Conservation (phyloP, 35 echinoderm and acorn worm genomes). For the Antedon bifida region DNA sequence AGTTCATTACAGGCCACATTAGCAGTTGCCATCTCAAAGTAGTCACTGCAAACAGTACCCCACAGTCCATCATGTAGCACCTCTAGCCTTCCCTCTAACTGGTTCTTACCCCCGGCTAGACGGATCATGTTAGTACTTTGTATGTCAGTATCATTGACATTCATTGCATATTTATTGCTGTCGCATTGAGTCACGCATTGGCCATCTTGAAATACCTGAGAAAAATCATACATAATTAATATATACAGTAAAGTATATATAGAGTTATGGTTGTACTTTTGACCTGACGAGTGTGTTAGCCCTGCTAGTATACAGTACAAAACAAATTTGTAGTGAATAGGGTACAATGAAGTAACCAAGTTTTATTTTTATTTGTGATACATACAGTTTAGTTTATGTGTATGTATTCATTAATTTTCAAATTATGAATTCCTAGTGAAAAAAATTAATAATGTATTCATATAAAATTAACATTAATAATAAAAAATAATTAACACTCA, state of each 20-base stretch:
- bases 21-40: slow-evolving; percentile 18
- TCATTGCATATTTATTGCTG: background rate
- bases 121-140: slow-evolving; percentile 10
- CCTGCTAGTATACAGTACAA: too few species aligned
- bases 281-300: too few species aligned
- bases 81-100: slow-evolving; percentile 61
- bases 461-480: too few species aligned
- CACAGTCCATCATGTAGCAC: slow-evolving; percentile 47
- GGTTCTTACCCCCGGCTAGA: slow-evolving; percentile 50
- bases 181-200: background rate
- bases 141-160: background rate
- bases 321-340: too few species aligned
- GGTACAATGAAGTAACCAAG: too few species aligned
- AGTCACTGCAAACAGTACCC: slow-evolving; percentile 61
- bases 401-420: too few species aligned
- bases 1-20: slow-evolving; percentile 37
- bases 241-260: background rate
- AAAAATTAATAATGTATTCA: too few species aligned
- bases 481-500: too few species aligned
- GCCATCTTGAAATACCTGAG: slow-evolving; percentile 11
- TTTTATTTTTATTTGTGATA: too few species aligned
- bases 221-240: background rate
- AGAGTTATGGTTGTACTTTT: too few species aligned
- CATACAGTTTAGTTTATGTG: too few species aligned
- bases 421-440: too few species aligned